Base-by-base conservation (phyloP, 1,140 invertebrate species). In the Calephelis virginiensis region DNA sequence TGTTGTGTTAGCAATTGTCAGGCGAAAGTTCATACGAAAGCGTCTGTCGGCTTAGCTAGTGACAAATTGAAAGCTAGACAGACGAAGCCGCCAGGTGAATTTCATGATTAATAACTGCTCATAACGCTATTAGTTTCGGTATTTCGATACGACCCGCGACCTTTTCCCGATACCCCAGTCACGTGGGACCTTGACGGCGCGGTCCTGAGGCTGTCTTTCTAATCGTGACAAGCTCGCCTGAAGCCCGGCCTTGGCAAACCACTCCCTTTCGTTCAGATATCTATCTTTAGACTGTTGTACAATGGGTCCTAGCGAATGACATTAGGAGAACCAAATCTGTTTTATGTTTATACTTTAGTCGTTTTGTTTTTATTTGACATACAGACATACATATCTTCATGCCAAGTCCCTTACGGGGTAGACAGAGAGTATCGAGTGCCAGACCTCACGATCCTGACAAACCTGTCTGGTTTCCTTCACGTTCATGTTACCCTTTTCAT, bases 171-270 rank as follows among this genome's bases (percentile, higher is more conserved):
- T 69, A 72, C 69, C 73, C 69, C 61, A 75, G 77, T 83, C 82
- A 80, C 78, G 78, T 72, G 61, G 69, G 78, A 84, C 82, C 82
- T 86, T 86, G 80, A 75, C 62, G 61, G 64, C 70, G 38, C 63
- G 71, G 66, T 76, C 70, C 73, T 59, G 70, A 66, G 72, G 72
- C 69, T 62, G 53, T 53, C 14, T 53, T 53, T 76, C 73, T 73
- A 78, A 77, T 71, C 79, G 78, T 81, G 76, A 78, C 74, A 70
- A 62, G 70, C 48, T 37, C 66, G 43, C 38, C 13, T 50, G 40
- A 43, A 43, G 40, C 40, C 4, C 40, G 66, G 66, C 66, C 66
- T 67, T 67, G 61, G 61, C 61, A 43, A 11, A n/a, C 47, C 66
- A 61, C 66, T 63, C 66, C 66, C 66, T 47, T 53, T 40, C 61